Percentiles rank a stretch among this genome's conserved stretches.
Evolutionary conservation across 2,113 vertebrate species (phyloP).

Genomic region (Chascanopsetta lugubris): DNA sequence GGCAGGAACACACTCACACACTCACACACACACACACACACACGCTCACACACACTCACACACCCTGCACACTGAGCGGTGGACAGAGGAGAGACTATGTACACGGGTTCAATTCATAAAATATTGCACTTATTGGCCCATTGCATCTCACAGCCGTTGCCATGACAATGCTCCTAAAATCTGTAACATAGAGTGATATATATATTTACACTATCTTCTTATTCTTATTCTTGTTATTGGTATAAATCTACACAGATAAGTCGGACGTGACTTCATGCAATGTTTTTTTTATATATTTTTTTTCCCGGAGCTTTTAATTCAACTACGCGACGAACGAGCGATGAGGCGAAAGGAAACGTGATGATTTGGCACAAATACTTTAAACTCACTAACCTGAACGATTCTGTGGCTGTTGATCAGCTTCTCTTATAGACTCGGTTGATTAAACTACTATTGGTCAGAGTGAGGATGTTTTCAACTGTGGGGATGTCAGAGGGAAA

Average conservation of each 20-base stretch:
- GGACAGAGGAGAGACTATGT: slow-evolving; percentile 88
- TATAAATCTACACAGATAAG: slow-evolving; percentile 84
- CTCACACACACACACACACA: slow-evolving; percentile 10
- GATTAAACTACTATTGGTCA: slow-evolving; percentile 18
- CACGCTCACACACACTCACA: slow-evolving; percentile 51
- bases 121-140: slow-evolving; percentile 99
- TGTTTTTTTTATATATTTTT: slow-evolving; percentile 71
- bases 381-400: slow-evolving; percentile 14
- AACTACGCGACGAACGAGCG: slow-evolving; percentile 62
- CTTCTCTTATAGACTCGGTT: too few relatives aligned
- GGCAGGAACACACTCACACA: slow-evolving; percentile 42
- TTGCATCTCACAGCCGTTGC: slow-evolving; percentile 86
- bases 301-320: slow-evolving; percentile 49
- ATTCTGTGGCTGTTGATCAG: slow-evolving; percentile 31
- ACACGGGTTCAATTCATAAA: slow-evolving; percentile 92
- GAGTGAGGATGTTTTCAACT: neutral
- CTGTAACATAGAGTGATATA: slow-evolving; percentile 79
- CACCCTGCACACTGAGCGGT: slow-evolving; percentile 59
- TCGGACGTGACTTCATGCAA: slow-evolving; percentile 88
- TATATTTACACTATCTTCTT: slow-evolving; percentile 73
- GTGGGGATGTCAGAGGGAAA: neutral
- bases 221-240: slow-evolving; percentile 31
- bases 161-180: slow-evolving; percentile 85
- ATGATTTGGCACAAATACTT: slow-evolving; percentile 70
- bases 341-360: slow-evolving; percentile 42